phyloP scores from a whole-genome alignment of 2,797 vertebrate genomes.

The Muraenolepis orangiensis region DNA sequence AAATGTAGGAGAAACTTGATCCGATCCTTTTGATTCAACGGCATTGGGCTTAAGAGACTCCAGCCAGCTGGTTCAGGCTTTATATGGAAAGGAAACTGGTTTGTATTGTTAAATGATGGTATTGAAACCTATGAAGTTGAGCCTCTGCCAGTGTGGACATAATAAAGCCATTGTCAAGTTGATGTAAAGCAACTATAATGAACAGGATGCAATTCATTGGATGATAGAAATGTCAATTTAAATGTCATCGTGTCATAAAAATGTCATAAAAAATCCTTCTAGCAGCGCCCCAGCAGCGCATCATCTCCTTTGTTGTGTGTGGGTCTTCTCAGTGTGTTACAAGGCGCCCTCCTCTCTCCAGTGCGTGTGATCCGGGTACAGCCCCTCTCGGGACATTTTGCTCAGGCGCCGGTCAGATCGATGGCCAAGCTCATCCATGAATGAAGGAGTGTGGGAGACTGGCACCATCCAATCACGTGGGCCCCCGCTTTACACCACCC shows the following conservation, averaged over 20 bases:
- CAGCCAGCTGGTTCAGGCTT: not conserved
- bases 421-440: slow-evolving; percentile 51
- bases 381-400: slow-evolving; percentile 35
- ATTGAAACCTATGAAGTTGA: not conserved
- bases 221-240: not conserved
- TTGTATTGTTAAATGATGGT: no score
- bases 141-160: not conserved
- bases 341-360: slow-evolving; percentile 14
- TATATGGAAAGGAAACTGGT: not conserved
- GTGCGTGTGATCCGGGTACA: slow-evolving; percentile 22
- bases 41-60: not conserved
- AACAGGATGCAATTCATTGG: not conserved
- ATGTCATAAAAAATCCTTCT: no score
- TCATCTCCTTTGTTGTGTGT: slow-evolving; percentile 12
- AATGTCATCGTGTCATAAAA: not conserved
- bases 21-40: not conserved
- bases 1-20: not conserved
- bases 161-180: no score
- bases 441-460: slow-evolving; percentile 38
- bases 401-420: slow-evolving; percentile 40
- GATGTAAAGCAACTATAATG: no score
- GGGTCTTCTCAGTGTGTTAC: slow-evolving; percentile 8
- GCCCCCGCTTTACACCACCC: slow-evolving; percentile 33
- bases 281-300: not conserved
- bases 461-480: slow-evolving; percentile 41